Percentiles rank a stretch among this genome's conserved stretches.
Conservation (phyloP, 92 coral and sea anemone genomes). For the Anthopleura xanthogrammica region DNA sequence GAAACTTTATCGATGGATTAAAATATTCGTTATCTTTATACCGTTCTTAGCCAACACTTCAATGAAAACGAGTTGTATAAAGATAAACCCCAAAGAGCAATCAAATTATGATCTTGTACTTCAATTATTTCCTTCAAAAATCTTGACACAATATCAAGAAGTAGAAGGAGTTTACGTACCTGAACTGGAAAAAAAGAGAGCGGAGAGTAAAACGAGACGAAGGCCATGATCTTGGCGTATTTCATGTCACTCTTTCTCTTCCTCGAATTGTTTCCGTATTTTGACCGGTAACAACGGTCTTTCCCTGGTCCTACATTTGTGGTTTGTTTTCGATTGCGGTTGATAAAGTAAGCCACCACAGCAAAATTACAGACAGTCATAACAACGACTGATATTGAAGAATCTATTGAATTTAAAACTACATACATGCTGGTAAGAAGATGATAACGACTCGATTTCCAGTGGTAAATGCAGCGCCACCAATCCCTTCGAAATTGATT, state of each 20-base stretch:
- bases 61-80: too few species aligned
- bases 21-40: too few species aligned
- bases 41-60: too few species aligned
- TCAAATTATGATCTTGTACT: too few species aligned
- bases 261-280: background rate
- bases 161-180: constrained; percentile 32
- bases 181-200: constrained; percentile 48
- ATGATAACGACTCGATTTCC: constrained; percentile 34
- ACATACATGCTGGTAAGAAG: constrained; percentile 31
- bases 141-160: background rate
- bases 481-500: constrained; percentile 9
- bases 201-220: constrained; percentile 40
- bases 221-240: constrained; percentile 56
- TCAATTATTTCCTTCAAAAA: too few species aligned
- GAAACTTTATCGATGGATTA: too few species aligned
- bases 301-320: constrained; percentile 28
- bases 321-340: constrained; percentile 36
- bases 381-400: constrained; percentile 27
- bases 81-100: too few species aligned
- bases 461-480: constrained; percentile 57
- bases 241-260: constrained; percentile 41
- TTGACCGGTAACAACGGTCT: background rate
- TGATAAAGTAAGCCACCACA: constrained; percentile 56
- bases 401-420: constrained; percentile 37
- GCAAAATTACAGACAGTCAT: constrained; percentile 55